Percentiles rank a stretch among this genome's conserved stretches.
Conservation (phyloP, 2,113 vertebrate species). For the Neopipo cinnamomea region DNA sequence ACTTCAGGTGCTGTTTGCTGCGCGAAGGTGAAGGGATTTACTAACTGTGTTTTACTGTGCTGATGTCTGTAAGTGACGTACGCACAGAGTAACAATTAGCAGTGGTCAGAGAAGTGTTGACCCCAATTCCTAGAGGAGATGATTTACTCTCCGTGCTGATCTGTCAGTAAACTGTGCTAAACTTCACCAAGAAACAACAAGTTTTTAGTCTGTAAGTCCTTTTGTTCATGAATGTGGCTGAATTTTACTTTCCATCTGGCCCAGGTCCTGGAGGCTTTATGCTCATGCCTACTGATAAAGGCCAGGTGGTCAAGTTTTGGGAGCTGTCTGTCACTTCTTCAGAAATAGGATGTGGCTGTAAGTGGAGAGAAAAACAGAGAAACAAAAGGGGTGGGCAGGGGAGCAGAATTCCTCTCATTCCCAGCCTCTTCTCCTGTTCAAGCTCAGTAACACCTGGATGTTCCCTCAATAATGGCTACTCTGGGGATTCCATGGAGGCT, state of each 20-base stretch:
- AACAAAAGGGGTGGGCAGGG: constrained; percentile 75
- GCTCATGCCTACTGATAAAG: constrained; percentile 72
- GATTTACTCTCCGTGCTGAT: constrained; percentile 14
- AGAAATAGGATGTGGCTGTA: constrained; percentile 50
- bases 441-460: constrained; percentile 75
- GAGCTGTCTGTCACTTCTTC: constrained; percentile 86
- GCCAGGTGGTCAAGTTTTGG: constrained; percentile 87
- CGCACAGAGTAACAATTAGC: constrained; percentile 42
- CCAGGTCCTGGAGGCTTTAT: constrained; percentile 70
- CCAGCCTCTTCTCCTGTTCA: constrained; percentile 77
- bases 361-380: constrained; percentile 55
- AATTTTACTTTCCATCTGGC: constrained; percentile 84
- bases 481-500: constrained; percentile 1
- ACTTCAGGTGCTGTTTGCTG: neutral
- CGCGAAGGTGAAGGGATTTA: neutral
- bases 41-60: neutral
- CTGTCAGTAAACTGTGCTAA: constrained; percentile 55
- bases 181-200: neutral
- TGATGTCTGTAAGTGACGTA: neutral
- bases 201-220: constrained; percentile 10
- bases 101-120: constrained; percentile 27
- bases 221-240: constrained; percentile 65
- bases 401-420: constrained; percentile 83
- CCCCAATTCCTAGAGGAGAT: constrained; percentile 1
- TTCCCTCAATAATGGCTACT: constrained; percentile 38